Evolutionary conservation across 2,113 vertebrate species (phyloP).

Genomic region (Castor canadensis): DNA sequence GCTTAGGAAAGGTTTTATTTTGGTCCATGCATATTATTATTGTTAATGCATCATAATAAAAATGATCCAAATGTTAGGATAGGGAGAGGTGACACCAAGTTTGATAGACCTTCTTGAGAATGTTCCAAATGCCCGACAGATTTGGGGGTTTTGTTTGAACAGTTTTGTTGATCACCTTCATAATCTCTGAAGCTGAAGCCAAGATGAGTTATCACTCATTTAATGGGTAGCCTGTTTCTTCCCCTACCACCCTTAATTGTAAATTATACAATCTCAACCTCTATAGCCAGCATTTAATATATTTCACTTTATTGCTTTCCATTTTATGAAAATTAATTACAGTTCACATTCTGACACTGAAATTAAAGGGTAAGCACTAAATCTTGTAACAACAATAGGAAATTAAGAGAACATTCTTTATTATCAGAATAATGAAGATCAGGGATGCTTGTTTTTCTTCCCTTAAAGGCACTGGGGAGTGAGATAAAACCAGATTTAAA

Average conservation of each 20-base stretch:
- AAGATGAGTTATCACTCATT: slow-evolving; percentile 80
- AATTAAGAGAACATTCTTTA: slow-evolving; percentile 79
- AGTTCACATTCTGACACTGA: slow-evolving; percentile 81
- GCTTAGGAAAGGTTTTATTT: slow-evolving; percentile 69
- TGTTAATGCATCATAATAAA: slow-evolving; percentile 73
- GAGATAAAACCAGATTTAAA: slow-evolving; percentile 62
- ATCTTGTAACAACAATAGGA: slow-evolving; percentile 80
- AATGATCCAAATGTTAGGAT: slow-evolving; percentile 35
- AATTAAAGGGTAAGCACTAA: slow-evolving; percentile 83
- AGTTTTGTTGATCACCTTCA: slow-evolving; percentile 57
- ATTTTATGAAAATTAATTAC: slow-evolving; percentile 86
- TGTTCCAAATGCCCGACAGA: neutral
- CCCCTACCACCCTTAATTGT: slow-evolving; percentile 69
- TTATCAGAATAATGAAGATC: slow-evolving; percentile 66
- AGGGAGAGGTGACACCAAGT: slow-evolving; percentile 30
- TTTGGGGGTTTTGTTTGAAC: neutral
- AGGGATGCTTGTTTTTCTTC: slow-evolving; percentile 50
- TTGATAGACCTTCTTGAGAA: slow-evolving; percentile 53
- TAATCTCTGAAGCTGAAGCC: slow-evolving; percentile 49
- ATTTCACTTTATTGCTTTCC: slow-evolving; percentile 85
- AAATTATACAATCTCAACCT: slow-evolving; percentile 79
- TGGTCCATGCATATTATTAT: slow-evolving; percentile 75
- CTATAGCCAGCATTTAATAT: slow-evolving; percentile 81
- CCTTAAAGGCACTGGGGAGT: neutral
- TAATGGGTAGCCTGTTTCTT: slow-evolving; percentile 66